Conservation (phyloP, 2,888 invertebrate genomes). For the Hypselothyrea guttata region DNA sequence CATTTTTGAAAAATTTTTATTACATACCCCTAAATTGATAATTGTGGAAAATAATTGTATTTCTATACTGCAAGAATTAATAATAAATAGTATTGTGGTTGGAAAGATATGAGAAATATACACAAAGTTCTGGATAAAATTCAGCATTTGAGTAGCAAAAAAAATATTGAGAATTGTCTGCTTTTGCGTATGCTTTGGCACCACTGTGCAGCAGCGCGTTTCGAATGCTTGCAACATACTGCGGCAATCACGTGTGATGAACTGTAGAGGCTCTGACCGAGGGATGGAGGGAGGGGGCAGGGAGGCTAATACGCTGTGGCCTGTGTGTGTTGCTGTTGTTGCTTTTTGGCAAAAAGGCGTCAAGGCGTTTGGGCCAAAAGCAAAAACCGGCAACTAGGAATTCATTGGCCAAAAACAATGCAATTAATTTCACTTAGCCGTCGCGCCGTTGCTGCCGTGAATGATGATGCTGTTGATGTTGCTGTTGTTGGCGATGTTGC, state of each 20-base stretch:
- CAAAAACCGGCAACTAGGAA: constrained; percentile 75
- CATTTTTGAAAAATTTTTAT: too few relatives aligned
- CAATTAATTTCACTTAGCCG: constrained; percentile 82
- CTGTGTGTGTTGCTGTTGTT: constrained; percentile 41
- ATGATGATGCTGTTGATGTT: constrained; percentile 54
- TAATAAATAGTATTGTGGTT: too few relatives aligned
- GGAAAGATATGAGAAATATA: too few relatives aligned
- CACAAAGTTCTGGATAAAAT: too few relatives aligned
- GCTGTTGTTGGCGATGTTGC: constrained; percentile 32
- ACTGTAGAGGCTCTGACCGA: constrained; percentile 40
- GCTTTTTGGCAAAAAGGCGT: constrained; percentile 65
- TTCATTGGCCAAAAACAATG: constrained; percentile 80
- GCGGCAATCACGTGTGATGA: constrained; percentile 61
- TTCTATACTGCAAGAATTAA: too few relatives aligned
- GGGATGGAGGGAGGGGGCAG: background rate
- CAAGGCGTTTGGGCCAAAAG: constrained; percentile 71
- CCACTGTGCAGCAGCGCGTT: constrained; percentile 40
- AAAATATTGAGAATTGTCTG: too few relatives aligned
- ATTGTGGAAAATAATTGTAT: too few relatives aligned
- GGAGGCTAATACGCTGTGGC: constrained; percentile 36
- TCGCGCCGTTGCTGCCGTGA: constrained; percentile 60
- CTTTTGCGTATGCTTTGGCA: background rate
- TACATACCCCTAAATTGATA: too few relatives aligned
- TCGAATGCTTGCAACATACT: constrained; percentile 49
- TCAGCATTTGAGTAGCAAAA: too few relatives aligned